Evolutionary conservation across 2,888 invertebrate genomes (phyloP), one percentile per base, ranked within the genome.

Genomic region (Ceramica pisi): DNA sequence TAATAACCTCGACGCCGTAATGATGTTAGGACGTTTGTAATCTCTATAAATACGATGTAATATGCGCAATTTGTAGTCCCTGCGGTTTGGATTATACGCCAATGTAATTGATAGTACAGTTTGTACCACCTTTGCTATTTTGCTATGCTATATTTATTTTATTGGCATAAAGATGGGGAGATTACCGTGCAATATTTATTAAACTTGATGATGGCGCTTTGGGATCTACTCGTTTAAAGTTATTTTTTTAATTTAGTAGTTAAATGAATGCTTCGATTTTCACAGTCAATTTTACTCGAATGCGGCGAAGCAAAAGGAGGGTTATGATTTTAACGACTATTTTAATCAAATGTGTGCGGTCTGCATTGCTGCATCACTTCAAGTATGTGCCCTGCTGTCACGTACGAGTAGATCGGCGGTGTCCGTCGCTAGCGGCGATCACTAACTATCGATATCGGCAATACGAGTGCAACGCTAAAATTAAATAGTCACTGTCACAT

Each of bases 21-120:
- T 81, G 60, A 83, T 55, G 81, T 71, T 69, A 71, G 67, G 73
- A 76, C 75, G 69, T 80, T 80, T 74, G 78, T 75, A 78, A 74
- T 81, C 70, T 76, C 76, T 83, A 72, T 82, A 84, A 82, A 80
- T 80, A 80, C 64, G 71, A 64, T 66, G 73, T 82, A 71, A 75
- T 77, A 74, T 72, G 75, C 61, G 82, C 82, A 82, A 81, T 81
- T 82, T 81, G 78, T 78, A 81, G 63, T 66, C 57, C 62, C 72
- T 83, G 81, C 66, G 77, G 84, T 77, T 81, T 66, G 73, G 81
- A 81, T 81, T 77, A 81, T 75, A 68, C 56, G 63, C 57, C 77
- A 38, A 65, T 72, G 64, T 83, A 70, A 83, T 81, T 77, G 77
- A 81, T 77, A 76, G 76, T 83, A 71, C 74, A 59, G 80, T 80